Conservation (phyloP, 2,797 vertebrate species). For the Perdix hodgsoniae region DNA sequence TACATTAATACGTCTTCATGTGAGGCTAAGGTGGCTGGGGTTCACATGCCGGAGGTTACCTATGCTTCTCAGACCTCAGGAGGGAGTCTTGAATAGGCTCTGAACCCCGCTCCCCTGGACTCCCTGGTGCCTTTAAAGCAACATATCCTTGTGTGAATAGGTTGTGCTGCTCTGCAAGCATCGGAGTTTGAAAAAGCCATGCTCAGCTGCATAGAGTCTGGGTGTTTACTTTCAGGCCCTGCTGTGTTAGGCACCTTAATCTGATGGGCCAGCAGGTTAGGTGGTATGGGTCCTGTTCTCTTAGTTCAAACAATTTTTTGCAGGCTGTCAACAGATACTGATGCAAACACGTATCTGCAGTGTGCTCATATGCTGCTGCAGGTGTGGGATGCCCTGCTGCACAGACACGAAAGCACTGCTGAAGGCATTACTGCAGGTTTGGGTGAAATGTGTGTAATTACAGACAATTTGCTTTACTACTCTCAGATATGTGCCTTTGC, state of each 20-base stretch:
- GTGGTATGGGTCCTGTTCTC: not conserved
- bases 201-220: not conserved
- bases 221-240: not conserved
- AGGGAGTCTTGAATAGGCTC: not conserved
- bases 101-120: accelerated
- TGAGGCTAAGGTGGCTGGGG: not conserved
- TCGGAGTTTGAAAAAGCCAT: not conserved
- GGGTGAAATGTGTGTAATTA: not conserved
- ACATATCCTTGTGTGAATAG: accelerated
- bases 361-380: accelerated
- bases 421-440: not conserved
- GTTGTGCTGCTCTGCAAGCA: accelerated
- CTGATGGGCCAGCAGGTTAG: accelerated
- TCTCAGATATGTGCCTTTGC: not conserved
- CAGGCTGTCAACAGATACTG: accelerated
- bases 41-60: accelerated
- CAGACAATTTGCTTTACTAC: not conserved
- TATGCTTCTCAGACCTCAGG: not conserved
- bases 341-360: accelerated
- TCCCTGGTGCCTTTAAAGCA: accelerated
- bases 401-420: accelerated
- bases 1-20: not conserved
- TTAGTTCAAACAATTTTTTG: not conserved
- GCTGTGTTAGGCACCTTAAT: not conserved
- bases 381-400: not conserved